phyloP scores from a whole-genome alignment of 2,113 vertebrate species.

The Eidolon helvum region DNA sequence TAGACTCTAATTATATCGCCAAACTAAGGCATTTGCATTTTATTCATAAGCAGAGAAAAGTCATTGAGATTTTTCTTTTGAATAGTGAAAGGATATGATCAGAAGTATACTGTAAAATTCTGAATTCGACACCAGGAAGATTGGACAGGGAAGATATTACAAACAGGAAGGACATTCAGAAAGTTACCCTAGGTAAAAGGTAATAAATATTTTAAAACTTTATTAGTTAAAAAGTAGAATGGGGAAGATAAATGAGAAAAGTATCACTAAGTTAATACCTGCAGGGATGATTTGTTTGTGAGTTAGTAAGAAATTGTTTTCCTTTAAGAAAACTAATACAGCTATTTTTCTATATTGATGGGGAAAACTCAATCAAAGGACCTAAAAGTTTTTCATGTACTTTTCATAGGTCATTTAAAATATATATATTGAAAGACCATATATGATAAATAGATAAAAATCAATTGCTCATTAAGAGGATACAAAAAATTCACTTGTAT shows the following conservation, averaged over 20 bases:
- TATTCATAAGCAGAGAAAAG: neutral
- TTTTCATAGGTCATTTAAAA: neutral
- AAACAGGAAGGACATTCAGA: neutral
- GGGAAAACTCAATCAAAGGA: neutral
- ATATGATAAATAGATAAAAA: neutral
- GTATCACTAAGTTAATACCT: neutral
- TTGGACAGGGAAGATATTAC: neutral
- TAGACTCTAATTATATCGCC: neutral
- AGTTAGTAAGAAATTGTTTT: neutral
- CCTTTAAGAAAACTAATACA: neutral
- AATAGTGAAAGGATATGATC: neutral
- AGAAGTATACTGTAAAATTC: neutral
- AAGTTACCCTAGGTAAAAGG: neutral
- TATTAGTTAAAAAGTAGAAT: neutral
- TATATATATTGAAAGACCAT: neutral
- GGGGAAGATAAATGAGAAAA: neutral
- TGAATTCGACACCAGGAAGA: neutral
- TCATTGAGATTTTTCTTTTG: neutral
- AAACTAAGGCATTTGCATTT: neutral
- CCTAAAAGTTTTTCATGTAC: neutral
- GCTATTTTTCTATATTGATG: neutral
- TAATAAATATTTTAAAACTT: neutral
- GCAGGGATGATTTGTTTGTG: neutral
- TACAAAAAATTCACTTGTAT: neutral
- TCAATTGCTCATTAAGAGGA: neutral